phyloP scores from a whole-genome alignment of 2,888 invertebrate species.

The Melanargia galathea region DNA sequence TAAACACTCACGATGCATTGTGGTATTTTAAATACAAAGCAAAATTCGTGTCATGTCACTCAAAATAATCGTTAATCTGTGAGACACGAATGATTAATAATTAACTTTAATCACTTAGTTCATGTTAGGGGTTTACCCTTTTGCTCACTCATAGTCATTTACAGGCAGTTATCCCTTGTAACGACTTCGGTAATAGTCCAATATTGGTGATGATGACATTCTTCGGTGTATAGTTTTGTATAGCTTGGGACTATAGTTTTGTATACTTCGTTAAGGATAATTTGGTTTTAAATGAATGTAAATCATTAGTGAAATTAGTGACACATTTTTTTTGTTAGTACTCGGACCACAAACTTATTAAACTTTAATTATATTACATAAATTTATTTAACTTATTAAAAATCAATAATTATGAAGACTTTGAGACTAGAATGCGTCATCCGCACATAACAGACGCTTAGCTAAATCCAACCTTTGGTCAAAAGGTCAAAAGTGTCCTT shows the following conservation, averaged over 20 bases:
- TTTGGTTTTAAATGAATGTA: background rate
- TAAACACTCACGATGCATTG: too few relatives aligned
- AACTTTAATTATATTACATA: too few relatives aligned
- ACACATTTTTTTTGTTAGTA: too few relatives aligned
- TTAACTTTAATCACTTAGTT: background rate
- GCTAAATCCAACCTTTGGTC: constrained; percentile 42
- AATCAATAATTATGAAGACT: background rate
- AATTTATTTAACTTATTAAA: background rate
- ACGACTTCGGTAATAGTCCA: background rate
- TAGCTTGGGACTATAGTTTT: background rate
- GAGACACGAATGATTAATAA: background rate
- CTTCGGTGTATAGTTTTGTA: background rate
- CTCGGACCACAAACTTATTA: too few relatives aligned
- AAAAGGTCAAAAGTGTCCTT: constrained; percentile 52
- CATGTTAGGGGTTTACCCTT: background rate
- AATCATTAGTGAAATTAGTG: background rate
- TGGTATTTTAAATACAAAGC: too few relatives aligned
- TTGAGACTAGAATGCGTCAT: background rate
- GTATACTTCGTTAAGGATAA: background rate
- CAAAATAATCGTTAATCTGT: too few relatives aligned
- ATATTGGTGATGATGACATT: background rate
- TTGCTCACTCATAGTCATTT: background rate
- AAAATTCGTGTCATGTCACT: too few relatives aligned
- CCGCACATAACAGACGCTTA: background rate
- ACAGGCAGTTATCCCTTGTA: constrained; percentile 5